Percentiles rank a stretch among this genome's conserved stretches.
Conservation (phyloP, 2,888 invertebrate genomes). For the Tinea pellionella region DNA sequence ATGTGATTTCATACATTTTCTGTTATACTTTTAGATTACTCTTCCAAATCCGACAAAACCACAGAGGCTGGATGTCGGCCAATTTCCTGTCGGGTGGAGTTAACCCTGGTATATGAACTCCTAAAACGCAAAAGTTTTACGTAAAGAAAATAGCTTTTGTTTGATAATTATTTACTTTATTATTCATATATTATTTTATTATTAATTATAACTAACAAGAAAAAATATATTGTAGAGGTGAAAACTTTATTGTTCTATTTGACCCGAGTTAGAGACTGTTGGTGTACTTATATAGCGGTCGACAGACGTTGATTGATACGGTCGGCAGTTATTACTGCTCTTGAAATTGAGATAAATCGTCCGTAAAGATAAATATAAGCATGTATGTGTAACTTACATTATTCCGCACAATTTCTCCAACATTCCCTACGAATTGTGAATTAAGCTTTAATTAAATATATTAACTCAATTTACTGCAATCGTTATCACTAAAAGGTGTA, state of each 20-base stretch:
- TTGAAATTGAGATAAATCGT: neutral
- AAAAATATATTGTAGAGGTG: too few species aligned
- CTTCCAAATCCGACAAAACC: neutral
- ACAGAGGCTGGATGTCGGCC: neutral
- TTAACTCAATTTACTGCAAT: neutral
- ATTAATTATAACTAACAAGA: too few species aligned
- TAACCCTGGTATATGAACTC: neutral
- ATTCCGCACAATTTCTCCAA: neutral
- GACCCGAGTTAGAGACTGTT: neutral
- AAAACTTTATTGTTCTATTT: too few species aligned
- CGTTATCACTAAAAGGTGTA: slow-evolving; percentile 17
- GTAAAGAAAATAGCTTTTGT: too few species aligned
- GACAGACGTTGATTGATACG: neutral
- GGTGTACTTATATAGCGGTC: neutral
- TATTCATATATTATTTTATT: too few species aligned
- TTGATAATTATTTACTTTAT: too few species aligned
- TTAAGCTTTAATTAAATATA: neutral
- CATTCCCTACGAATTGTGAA: neutral
- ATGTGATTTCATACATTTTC: too few species aligned
- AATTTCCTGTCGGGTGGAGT: neutral
- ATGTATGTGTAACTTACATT: neutral
- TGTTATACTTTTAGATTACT: too few species aligned
- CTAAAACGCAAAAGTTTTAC: neutral
- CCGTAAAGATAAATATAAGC: neutral
- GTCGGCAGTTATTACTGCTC: neutral